Evolutionary conservation across 2,113 vertebrate genomes (phyloP).

Genomic region (Heloderma charlesbogerti): DNA sequence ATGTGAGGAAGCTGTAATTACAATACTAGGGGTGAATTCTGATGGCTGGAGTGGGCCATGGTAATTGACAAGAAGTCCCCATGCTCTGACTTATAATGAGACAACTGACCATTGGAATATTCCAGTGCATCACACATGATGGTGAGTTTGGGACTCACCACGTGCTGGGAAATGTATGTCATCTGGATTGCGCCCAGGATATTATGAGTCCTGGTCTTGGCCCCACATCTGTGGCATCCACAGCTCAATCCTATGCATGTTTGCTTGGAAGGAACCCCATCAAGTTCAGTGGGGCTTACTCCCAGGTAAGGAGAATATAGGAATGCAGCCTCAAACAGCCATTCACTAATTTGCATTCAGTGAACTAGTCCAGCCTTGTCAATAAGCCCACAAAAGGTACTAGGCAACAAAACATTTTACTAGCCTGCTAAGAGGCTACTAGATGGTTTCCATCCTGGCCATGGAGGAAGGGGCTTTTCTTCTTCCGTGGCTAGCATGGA

Average conservation of each 20-base stretch:
- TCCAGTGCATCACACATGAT: no score
- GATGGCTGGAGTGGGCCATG: not conserved
- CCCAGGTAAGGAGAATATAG: not conserved
- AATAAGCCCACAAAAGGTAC: not conserved
- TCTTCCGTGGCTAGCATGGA: not conserved
- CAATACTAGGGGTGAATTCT: not conserved
- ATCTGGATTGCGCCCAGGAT: not conserved
- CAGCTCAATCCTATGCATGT: not conserved
- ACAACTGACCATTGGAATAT: not conserved
- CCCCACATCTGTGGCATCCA: not conserved
- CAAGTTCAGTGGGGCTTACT: not conserved
- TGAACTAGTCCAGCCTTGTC: not conserved
- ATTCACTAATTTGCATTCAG: not conserved
- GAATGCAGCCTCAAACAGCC: no score
- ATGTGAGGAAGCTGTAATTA: not conserved
- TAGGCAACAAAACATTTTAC: no score
- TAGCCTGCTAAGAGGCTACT: no score
- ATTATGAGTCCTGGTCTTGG: not conserved
- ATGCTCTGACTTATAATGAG: not conserved
- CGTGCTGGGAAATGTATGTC: not conserved
- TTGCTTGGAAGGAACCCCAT: not conserved
- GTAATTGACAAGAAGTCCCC: not conserved
- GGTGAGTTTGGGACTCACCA: not conserved
- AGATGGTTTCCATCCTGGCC: not conserved
- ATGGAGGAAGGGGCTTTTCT: not conserved